phyloP scores from a whole-genome alignment of 2,113 vertebrate species.

The Calonectris borealis region DNA sequence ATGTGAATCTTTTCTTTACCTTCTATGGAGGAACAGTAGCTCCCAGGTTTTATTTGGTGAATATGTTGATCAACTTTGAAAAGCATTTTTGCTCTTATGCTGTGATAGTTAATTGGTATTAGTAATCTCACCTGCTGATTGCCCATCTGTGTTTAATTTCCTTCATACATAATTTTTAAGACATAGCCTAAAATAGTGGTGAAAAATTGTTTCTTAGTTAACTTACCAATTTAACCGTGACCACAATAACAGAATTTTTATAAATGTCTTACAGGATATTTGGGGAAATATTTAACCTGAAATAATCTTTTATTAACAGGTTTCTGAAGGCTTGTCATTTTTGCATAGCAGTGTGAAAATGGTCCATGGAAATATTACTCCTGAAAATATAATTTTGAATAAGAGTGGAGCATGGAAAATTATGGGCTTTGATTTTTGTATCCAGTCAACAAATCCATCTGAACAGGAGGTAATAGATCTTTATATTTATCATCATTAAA shows the following conservation, averaged over 20 bases:
- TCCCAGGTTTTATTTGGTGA: background rate
- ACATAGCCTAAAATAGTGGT: background rate
- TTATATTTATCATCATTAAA: background rate
- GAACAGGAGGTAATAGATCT: slow-evolving; percentile 86
- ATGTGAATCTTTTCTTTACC: background rate
- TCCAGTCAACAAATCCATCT: slow-evolving; percentile 90
- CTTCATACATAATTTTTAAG: background rate
- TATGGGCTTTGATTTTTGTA: slow-evolving; percentile 98
- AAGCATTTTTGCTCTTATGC: background rate
- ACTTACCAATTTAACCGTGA: background rate
- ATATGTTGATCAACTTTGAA: background rate
- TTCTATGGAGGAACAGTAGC: background rate
- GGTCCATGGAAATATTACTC: slow-evolving; percentile 94
- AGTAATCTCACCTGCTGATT: background rate
- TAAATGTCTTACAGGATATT: background rate
- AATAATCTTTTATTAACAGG: slow-evolving; percentile 72
- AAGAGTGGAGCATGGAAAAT: slow-evolving; percentile 99
- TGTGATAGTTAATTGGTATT: background rate
- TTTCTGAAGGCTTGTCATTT: slow-evolving; percentile 96
- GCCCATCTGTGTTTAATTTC: background rate
- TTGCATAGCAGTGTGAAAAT: slow-evolving; percentile 98
- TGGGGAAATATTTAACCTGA: background rate
- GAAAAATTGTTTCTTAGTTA: background rate
- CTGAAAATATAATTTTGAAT: slow-evolving; percentile 96
- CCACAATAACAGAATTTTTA: background rate